Conservation (phyloP, 2,113 vertebrate genomes). For the Gavia stellata region DNA sequence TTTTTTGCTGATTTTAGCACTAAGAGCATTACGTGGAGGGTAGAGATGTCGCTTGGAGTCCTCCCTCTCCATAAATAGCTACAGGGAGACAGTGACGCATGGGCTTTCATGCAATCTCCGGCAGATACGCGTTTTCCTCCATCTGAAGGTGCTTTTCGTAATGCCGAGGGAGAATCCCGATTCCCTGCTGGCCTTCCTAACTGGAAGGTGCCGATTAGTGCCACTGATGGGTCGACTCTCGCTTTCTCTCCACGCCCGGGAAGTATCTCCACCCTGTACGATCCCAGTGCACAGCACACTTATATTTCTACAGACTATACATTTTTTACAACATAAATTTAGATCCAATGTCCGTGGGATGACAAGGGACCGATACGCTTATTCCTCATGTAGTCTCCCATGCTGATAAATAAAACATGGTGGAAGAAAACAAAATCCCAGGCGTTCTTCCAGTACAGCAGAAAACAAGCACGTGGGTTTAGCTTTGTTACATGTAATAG, state of each 20-base stretch:
- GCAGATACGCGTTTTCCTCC: fast-evolving
- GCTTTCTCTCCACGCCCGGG: neutral
- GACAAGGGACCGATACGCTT: neutral
- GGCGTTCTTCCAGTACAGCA: neutral
- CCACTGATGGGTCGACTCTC: neutral
- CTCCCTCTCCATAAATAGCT: neutral
- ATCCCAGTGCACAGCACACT: neutral
- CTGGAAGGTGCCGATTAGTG: neutral
- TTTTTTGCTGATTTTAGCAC: neutral
- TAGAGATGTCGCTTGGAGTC: neutral
- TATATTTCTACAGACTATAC: neutral
- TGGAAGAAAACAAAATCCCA: neutral
- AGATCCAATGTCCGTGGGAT: neutral
- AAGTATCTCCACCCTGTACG: fast-evolving
- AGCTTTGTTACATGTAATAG: neutral
- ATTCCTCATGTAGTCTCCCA: fast-evolving
- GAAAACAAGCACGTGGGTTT: neutral
- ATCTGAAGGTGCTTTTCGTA: neutral
- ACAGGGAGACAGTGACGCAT: neutral
- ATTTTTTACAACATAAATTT: neutral
- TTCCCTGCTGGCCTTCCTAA: neutral
- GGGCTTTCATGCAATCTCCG: neutral
- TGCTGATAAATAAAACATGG: fast-evolving
- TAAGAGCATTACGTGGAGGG: neutral
- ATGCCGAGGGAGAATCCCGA: neutral